Conservation (phyloP, 2,888 invertebrate species). For the Lissocephala sabroskyi region DNA sequence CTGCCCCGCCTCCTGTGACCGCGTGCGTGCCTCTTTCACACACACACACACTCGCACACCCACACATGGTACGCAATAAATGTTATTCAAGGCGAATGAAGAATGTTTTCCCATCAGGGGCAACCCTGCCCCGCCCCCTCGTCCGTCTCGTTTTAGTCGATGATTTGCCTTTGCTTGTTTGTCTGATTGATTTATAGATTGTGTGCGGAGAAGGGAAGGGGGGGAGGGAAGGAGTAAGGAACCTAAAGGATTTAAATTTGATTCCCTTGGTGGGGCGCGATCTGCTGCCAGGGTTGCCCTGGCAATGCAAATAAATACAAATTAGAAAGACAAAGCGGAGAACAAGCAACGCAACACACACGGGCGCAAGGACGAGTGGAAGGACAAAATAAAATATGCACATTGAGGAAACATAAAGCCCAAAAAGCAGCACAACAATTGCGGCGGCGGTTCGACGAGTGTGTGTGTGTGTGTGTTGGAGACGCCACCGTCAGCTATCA, state of each 20-base stretch:
- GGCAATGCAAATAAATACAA: background rate
- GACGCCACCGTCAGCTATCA: too few relatives aligned
- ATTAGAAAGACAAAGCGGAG: conserved; percentile 1
- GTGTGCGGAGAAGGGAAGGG: too few relatives aligned
- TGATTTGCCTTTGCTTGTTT: conserved; percentile 1
- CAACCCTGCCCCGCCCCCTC: too few relatives aligned
- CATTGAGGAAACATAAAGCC: background rate
- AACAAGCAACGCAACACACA: background rate
- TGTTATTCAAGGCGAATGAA: conserved; percentile 6
- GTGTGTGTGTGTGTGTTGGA: background rate
- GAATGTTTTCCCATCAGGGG: conserved; percentile 1
- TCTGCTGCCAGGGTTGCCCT: too few relatives aligned
- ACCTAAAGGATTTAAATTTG: conserved; percentile 2
- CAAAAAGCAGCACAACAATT: background rate
- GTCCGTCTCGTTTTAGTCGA: background rate
- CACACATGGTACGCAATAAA: conserved; percentile 8
- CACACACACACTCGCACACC: too few relatives aligned
- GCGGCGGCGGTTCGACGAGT: too few relatives aligned
- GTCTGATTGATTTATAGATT: conserved; percentile 12
- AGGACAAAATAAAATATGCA: background rate
- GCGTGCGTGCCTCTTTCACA: conserved; percentile 12
- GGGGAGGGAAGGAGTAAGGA: too few relatives aligned
- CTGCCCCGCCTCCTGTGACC: too few relatives aligned
- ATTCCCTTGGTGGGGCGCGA: background rate
- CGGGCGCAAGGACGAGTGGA: too few relatives aligned